Base-by-base conservation (phyloP, 2,113 vertebrate genomes). In the Progne subis region DNA sequence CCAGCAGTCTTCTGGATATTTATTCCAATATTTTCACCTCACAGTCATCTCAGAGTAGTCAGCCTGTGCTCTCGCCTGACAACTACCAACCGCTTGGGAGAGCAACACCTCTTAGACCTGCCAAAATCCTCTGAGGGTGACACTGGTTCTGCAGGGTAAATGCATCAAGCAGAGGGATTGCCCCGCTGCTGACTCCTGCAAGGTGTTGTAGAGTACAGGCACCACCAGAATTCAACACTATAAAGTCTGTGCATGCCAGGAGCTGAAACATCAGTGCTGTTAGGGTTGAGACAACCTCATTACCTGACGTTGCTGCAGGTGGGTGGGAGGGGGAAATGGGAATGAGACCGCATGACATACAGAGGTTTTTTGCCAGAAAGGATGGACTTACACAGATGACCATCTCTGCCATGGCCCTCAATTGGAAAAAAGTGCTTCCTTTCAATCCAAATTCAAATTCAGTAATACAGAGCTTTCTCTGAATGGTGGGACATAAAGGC, bases 311-410 rank as follows among this genome's bases (percentile, higher is more conserved):
- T 39, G 21, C 44, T 71, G 41, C 41, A 63, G 44, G 31, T 63
- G 47, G 12, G 16, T 50, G 37, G 23, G 46, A 80, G 24, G 23
- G 16, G 68, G 20, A 63, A 56, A 31, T 15, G 20, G 26, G 57
- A 90, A 34, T 60, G 14, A 55, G 3, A 82, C 5, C 0, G 0
- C 15, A 32, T 24, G 11, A 14, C 26, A 53, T 57, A 17, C 4
- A 32, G 2, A 20, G 14, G 0, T 53, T 87, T 59, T 59, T 75
- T 87, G 16, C 47, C 49, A 69, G 43, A 26, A 82, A 52, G 34
- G 11, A 70, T 1, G 6, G 32, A 47, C 19, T 75, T 55, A 18
- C 1, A 31, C 17, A 78, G 50, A 18, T 75, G 52, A 46, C 29
- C 21, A 55, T 31, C 43, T 74, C 60, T 82, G 47, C 17, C 32